phyloP scores from a whole-genome alignment of 2,888 invertebrate species.

The Cryptocephalus moraei region DNA sequence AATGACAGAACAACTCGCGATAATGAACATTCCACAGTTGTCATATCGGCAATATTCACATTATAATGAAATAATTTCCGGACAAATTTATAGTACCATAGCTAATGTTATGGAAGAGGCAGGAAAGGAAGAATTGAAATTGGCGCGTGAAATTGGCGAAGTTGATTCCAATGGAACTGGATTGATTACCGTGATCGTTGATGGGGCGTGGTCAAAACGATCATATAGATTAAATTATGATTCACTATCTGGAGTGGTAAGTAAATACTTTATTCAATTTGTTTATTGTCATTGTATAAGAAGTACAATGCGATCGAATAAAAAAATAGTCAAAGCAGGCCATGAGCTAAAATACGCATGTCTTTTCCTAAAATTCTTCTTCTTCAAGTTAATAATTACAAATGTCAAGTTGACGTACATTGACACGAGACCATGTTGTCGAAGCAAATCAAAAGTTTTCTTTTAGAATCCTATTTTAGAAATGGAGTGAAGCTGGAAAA shows the following conservation, averaged over 20 bases:
- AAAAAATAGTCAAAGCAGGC: too few species aligned
- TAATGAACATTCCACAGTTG: neutral
- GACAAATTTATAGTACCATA: neutral
- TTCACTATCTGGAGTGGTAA: constrained; percentile 23
- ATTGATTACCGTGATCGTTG: constrained; percentile 17
- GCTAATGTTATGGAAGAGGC: constrained; percentile 6
- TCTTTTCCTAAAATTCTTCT: too few species aligned
- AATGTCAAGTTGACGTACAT: too few species aligned
- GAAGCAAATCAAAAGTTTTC: too few species aligned
- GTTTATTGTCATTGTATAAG: too few species aligned
- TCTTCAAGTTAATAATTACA: too few species aligned
- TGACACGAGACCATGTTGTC: too few species aligned
- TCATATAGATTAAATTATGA: constrained; percentile 13
- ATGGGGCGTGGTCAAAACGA: constrained; percentile 21
- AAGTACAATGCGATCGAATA: neutral
- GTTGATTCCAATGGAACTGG: constrained; percentile 13
- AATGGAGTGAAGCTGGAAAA: too few species aligned
- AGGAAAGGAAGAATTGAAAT: constrained; percentile 10
- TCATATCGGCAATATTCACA: neutral
- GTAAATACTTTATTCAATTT: too few species aligned
- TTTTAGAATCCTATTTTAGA: too few species aligned
- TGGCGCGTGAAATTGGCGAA: constrained; percentile 15
- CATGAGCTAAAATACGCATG: too few species aligned
- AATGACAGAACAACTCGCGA: neutral
- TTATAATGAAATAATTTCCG: neutral